Evolutionary conservation across 2,113 vertebrate species (phyloP), one percentile per base, ranked within the genome.

Genomic region (Ageneiosus marmoratus): DNA sequence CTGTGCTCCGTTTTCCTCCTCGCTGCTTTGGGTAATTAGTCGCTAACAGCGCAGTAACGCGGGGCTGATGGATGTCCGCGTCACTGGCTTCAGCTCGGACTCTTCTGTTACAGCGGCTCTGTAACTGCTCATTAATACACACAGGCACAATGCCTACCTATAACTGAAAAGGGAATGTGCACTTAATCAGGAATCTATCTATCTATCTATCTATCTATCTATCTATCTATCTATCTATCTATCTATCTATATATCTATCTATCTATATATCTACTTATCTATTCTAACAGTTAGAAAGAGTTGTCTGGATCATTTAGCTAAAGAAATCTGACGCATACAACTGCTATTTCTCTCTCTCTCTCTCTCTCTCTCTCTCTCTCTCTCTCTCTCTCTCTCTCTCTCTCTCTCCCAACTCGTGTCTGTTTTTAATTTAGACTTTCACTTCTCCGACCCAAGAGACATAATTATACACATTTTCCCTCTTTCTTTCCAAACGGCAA

Each of bases 11-110:
- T 91, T 93, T 89, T 85, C 83, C 84, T 85, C 87, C 87, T 86
- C 91, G 93, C 93, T 94, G 93, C 91, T 58, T 93, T 92, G 90
- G 93, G 93, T 94, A 94, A 95, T 95, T 91, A 94, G 93, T 94
- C 93, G 93, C 93, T 94, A 95, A 95, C 93, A 93, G 92, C 91
- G 74, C 89, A 87, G 89, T 94, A 93, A 94, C 91, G 88, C 32
- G 84, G 88, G 44, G 79, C 92, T 93, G 93, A 94, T 94, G 92
- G 94, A 95, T 94, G 90, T 88, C 91, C 88, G 51, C 87, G 90
- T 94, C 92, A 92, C 92, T 93, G 90, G 89, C 92, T 91, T 92
- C 86, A 90, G 86, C 88, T 85, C 85, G 84, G 87, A 85, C 72
- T 80, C 90, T 91, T 92, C 89, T 41, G 11, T 55, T 44, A 70